A percentile compares a stretch with the other conserved stretches of the same genome.
phyloP scores from a whole-genome alignment of 2,797 vertebrate genomes.

The Hybognathus amarus region DNA sequence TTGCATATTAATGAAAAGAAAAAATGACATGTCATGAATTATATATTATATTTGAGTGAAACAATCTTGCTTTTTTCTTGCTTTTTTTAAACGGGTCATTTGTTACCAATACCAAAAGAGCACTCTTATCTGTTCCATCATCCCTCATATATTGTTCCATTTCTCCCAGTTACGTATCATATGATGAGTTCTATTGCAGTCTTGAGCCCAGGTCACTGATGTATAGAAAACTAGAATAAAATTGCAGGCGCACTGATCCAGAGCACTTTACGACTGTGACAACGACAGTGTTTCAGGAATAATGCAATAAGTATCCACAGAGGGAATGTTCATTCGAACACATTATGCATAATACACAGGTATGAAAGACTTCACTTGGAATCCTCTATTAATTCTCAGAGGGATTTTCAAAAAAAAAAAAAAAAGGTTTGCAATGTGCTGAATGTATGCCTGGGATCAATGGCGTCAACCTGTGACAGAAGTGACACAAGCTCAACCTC shows the following conservation, averaged over 20 bases:
- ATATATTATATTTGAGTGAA: neutral
- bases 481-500: neutral
- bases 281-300: neutral
- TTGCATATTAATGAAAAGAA: neutral
- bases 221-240: neutral
- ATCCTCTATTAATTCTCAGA: neutral
- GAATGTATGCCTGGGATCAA: slow-evolving; percentile 4
- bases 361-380: neutral
- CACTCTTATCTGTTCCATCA: neutral
- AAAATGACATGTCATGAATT: neutral
- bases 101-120: neutral
- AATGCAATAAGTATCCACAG: neutral
- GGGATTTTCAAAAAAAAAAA: neutral
- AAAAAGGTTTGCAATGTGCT: neutral
- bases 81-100: neutral
- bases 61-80: neutral
- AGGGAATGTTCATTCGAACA: neutral
- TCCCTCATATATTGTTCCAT: neutral
- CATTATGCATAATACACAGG: neutral
- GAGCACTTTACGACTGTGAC: neutral
- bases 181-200: neutral
- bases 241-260: neutral
- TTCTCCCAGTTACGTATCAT: neutral
- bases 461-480: neutral
- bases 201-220: neutral